phyloP scores from a whole-genome alignment of 2,113 vertebrate genomes.

The Gavialis gangeticus region DNA sequence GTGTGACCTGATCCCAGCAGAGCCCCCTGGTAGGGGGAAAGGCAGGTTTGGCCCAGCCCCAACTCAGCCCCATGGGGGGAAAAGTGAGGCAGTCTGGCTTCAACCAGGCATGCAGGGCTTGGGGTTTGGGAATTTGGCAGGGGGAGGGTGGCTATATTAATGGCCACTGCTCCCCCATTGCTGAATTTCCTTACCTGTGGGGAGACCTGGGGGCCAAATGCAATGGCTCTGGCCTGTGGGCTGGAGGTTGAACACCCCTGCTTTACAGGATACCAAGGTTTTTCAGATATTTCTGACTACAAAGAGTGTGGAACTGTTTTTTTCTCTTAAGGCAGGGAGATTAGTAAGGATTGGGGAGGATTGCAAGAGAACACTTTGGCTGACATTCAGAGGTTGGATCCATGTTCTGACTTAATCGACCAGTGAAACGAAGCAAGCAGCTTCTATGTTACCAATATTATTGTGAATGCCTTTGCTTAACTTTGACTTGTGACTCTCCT shows the following conservation, averaged over 20 bases:
- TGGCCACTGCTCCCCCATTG: too few relatives aligned
- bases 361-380: neutral
- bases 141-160: too few relatives aligned
- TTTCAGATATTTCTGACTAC: neutral
- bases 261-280: neutral
- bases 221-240: too few relatives aligned
- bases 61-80: too few relatives aligned
- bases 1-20: too few relatives aligned
- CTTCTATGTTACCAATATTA: neutral
- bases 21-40: too few relatives aligned
- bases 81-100: too few relatives aligned
- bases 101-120: too few relatives aligned
- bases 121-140: too few relatives aligned
- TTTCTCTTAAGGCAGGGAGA: neutral
- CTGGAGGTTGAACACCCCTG: neutral
- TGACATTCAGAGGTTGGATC: neutral
- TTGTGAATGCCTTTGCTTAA: neutral
- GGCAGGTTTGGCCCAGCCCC: too few relatives aligned
- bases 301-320: neutral
- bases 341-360: neutral
- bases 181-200: too few relatives aligned
- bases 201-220: too few relatives aligned
- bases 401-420: neutral
- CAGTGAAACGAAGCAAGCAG: slow-evolving; percentile 1
- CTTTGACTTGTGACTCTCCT: neutral